Base-by-base conservation (phyloP, 1,140 invertebrate species). In the Amyelois transitella region DNA sequence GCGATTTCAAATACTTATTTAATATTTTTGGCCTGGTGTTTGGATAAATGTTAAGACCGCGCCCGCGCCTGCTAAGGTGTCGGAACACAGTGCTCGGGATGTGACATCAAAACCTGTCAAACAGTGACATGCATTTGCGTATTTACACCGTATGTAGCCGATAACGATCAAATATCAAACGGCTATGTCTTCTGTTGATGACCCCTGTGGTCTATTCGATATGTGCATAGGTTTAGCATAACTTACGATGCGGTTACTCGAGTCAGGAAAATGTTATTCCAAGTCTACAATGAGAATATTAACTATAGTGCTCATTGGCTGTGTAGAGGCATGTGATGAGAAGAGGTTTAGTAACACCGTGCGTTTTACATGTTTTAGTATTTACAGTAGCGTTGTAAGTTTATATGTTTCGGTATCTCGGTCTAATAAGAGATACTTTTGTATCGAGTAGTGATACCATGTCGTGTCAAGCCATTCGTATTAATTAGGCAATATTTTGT, bases 41-140 rank as follows among this genome's bases (percentile, higher is more conserved):
- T 7, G 51, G 17, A 14, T 51, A n/a, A n/a, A 55, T 20, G 53
- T 50, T 53, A 70, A 62, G 53, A 63, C 68, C 77, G 71, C 80
- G 78, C 73, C 73, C 71, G 81, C 81, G 75, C 78, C 80, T 84
- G 82, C 79, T 76, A 72, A 56, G 58, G 85, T 89, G 88, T 81
- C 81, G 77, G 69, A 89, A 90, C 89, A 90, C 88, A 78, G 89
- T 90, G 89, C 88, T 82, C 75, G 80, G 87, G 79, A 71, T 85
- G 89, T 84, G 84, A 84, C 82, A 83, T 88, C 86, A 86, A 81
- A 89, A 82, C 81, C 72, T 87, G 81, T 81, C 81, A 88, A 89
- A 87, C 84, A 77, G 86, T 89, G 83, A 84, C 88, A 89, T 89
- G 88, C 88, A 86, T 64, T 86, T 82, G 80, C 76, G 58, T 88